phyloP scores from a whole-genome alignment of 2,888 invertebrate species.

The Parnassius mnemosyne region DNA sequence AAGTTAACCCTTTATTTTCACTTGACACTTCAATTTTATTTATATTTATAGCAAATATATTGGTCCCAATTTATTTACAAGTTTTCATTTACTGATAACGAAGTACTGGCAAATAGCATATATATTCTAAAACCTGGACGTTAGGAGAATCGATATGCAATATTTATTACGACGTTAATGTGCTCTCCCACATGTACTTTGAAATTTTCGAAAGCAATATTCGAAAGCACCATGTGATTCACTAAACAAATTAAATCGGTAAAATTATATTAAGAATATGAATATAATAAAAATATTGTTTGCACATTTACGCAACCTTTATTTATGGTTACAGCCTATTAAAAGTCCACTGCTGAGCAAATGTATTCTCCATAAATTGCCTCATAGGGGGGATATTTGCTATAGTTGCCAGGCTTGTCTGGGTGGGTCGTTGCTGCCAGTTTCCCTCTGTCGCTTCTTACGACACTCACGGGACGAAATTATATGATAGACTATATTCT shows the following conservation, averaged over 20 bases:
- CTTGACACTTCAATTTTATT: background rate
- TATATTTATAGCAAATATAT: background rate
- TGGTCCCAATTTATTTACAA: background rate
- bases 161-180: conserved; percentile 20
- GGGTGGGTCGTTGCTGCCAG: too few relatives aligned
- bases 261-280: background rate
- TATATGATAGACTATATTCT: too few relatives aligned
- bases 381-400: too few relatives aligned
- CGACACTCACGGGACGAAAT: too few relatives aligned
- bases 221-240: conserved; percentile 7
- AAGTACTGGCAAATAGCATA: background rate
- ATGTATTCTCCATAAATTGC: too few relatives aligned
- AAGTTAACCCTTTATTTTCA: too few relatives aligned
- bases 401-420: too few relatives aligned
- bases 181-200: conserved; percentile 6
- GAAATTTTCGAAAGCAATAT: conserved; percentile 10
- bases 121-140: conserved; percentile 13
- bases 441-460: too few relatives aligned
- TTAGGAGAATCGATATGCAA: conserved; percentile 13
- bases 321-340: too few relatives aligned
- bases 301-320: too few relatives aligned
- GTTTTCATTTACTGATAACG: conserved; percentile 1
- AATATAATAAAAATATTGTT: background rate
- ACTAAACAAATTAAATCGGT: background rate
- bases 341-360: too few relatives aligned